These are phyloP conservation scores for Pristionchus exspectatus DNA, from an alignment of 2,888 invertebrate species.

Conservation along the genomic window DNA sequence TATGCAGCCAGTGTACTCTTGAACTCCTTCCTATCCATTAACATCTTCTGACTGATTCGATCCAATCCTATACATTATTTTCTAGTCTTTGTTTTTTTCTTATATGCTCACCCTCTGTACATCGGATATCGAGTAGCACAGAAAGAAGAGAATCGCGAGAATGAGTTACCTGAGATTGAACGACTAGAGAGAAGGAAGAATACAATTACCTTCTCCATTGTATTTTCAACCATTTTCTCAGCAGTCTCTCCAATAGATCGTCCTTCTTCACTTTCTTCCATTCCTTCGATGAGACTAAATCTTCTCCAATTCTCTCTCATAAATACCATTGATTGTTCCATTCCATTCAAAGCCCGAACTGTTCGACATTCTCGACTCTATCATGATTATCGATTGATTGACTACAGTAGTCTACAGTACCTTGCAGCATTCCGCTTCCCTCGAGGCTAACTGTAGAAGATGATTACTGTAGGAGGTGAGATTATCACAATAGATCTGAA, in stretches of 20 bases:
- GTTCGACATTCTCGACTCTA: slow-evolving; percentile 23
- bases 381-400: background rate
- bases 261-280: slow-evolving; percentile 33
- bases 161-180: background rate
- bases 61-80: background rate
- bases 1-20: slow-evolving; percentile 35
- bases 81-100: too few species aligned
- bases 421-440: slow-evolving; percentile 35
- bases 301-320: slow-evolving; percentile 51
- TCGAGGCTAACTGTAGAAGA: slow-evolving; percentile 34
- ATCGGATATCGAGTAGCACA: slow-evolving; percentile 8
- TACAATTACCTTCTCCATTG: background rate
- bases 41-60: slow-evolving; percentile 11
- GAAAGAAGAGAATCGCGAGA: slow-evolving; percentile 45
- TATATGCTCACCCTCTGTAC: slow-evolving; percentile 15
- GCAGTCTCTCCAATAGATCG: background rate
- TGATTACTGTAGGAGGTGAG: slow-evolving; percentile 50
- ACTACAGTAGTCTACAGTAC: background rate
- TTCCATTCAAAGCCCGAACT: slow-evolving; percentile 49
- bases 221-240: slow-evolving; percentile 29
- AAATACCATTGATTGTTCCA: slow-evolving; percentile 37
- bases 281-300: slow-evolving; percentile 21
- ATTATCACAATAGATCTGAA: slow-evolving; percentile 55
- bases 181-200: background rate
- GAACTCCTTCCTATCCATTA: slow-evolving; percentile 26